Base-by-base conservation (phyloP, 2,797 vertebrate genomes). In the Champsocephalus gunnari region DNA sequence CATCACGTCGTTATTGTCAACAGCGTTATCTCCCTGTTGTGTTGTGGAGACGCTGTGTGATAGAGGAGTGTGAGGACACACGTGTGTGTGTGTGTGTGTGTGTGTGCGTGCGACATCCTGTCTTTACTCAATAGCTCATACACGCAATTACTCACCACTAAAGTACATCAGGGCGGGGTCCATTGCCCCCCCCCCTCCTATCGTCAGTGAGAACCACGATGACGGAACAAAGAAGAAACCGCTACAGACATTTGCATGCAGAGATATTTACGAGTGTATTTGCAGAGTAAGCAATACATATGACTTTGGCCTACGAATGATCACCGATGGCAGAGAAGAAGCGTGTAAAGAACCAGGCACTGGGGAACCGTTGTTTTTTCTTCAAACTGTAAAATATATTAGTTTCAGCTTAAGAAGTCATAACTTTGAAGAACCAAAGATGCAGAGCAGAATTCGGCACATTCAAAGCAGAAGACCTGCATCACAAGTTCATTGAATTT, bases 131-230 rank as follows among this genome's bases (percentile, higher is more conserved):
- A 47, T 45, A 59, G 28, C 44, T 4, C 3, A 32, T 66, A 44
- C 53, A 53, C 65, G 50, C 73, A 73, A 51, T 32, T 47, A 21
- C 66, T 66, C 71, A 66, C 55, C 43, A 54, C 3, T 4, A 28
- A 57, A 73, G 57, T 34, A 2, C 63, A 79, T 64, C 77, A 64
- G 82, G 88, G 90, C 1, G 77, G 57, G 76, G 81, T 76, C 73
- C 72, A 47, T 89, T 90, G 89, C n/a, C 21, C 61, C 67, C 16
- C 47, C 64, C 67, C 16, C 41, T 44, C 7, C 16, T 44, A 8
- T 59, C 21, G 50, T 43, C 5, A 17, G 54, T 74, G 60, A 66
- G 65, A 63, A 43, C n/a, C 41, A 53, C 5, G 13, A 45, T 38
- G 57, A 49, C 48, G 12, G 53, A 71, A n/a, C 10, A 10, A 54